phyloP scores from a whole-genome alignment of 1,140 invertebrate species.

The Stratiolaelaps scimitus region DNA sequence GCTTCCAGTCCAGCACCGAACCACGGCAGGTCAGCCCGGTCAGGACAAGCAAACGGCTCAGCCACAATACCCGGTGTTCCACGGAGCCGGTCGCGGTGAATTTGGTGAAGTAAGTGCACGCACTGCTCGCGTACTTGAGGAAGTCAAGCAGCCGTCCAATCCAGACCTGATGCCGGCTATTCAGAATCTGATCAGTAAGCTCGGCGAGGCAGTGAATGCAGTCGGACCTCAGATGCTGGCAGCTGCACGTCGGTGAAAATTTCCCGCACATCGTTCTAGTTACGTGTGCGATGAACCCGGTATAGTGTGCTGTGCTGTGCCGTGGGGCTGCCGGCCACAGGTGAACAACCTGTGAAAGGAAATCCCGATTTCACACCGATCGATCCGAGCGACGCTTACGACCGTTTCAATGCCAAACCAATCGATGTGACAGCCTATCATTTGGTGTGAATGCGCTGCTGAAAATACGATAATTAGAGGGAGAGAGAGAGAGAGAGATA shows the following conservation, averaged over 20 bases:
- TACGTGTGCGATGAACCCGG: no score
- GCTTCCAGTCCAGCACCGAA: not conserved
- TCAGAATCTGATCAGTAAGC: conserved; percentile 16
- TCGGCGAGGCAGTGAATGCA: conserved; percentile 11
- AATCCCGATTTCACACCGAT: no score
- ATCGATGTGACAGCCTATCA: no score
- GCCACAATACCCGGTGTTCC: conserved; percentile 22
- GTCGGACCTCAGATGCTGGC: conserved; percentile 6
- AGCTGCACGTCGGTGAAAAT: not conserved
- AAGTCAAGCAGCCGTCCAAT: conserved; percentile 24
- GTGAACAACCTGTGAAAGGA: no score
- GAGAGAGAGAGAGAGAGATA: no score
- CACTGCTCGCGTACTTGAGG: conserved; percentile 9
- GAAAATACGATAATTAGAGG: no score
- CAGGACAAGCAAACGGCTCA: not conserved
- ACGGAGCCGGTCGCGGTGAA: not conserved
- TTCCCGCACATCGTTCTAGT: no score
- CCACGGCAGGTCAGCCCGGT: not conserved
- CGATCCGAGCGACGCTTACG: no score
- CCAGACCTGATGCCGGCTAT: conserved; percentile 21
- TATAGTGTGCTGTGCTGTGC: no score
- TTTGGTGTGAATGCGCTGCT: no score
- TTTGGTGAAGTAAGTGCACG: conserved; percentile 20
- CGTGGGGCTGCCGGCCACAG: no score
- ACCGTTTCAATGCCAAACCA: no score